Percentiles rank a stretch among this genome's conserved stretches.
Conservation (phyloP, 2,888 invertebrate species). For the Drosophila paranaensis region DNA sequence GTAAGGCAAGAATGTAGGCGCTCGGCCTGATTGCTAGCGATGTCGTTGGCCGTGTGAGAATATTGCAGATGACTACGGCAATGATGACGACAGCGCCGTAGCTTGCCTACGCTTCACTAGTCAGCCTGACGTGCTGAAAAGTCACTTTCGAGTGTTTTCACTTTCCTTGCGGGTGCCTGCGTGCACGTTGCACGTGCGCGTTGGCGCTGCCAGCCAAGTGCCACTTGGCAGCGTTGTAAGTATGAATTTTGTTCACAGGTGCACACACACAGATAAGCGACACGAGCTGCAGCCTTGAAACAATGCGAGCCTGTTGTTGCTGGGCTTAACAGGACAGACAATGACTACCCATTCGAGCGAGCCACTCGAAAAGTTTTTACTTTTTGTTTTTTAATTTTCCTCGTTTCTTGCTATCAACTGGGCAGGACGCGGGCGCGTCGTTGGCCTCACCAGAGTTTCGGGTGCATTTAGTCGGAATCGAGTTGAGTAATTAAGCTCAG, state of each 20-base stretch:
- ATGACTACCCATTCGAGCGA: slow-evolving; percentile 45
- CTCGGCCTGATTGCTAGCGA: slow-evolving; percentile 41
- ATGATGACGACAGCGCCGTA: slow-evolving; percentile 24
- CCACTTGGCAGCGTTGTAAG: slow-evolving; percentile 61
- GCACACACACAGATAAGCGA: slow-evolving; percentile 48
- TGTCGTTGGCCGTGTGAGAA: slow-evolving; percentile 63
- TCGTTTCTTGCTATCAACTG: slow-evolving; percentile 10
- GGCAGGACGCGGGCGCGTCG: slow-evolving; percentile 9
- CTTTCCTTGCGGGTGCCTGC: slow-evolving; percentile 50
- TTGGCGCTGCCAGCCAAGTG: slow-evolving; percentile 62
- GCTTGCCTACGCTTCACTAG: slow-evolving; percentile 58
- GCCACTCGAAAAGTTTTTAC: slow-evolving; percentile 34
- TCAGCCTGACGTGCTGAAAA: slow-evolving; percentile 69
- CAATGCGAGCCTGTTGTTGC: slow-evolving; percentile 39
- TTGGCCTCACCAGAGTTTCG: slow-evolving; percentile 15
- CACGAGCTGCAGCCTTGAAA: slow-evolving; percentile 69
- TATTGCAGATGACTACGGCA: slow-evolving; percentile 25
- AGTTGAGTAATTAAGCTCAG: slow-evolving; percentile 58
- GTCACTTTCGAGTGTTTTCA: slow-evolving; percentile 77
- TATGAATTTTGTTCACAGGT: slow-evolving; percentile 54
- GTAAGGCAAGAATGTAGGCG: slow-evolving; percentile 15
- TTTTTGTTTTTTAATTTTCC: slow-evolving; percentile 8
- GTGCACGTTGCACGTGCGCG: slow-evolving; percentile 71
- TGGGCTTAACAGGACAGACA: slow-evolving; percentile 14
- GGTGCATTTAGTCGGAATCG: slow-evolving; percentile 42